Evolutionary conservation across 2,113 vertebrate genomes (phyloP).

Genomic region (Phalacrocorax carbo): DNA sequence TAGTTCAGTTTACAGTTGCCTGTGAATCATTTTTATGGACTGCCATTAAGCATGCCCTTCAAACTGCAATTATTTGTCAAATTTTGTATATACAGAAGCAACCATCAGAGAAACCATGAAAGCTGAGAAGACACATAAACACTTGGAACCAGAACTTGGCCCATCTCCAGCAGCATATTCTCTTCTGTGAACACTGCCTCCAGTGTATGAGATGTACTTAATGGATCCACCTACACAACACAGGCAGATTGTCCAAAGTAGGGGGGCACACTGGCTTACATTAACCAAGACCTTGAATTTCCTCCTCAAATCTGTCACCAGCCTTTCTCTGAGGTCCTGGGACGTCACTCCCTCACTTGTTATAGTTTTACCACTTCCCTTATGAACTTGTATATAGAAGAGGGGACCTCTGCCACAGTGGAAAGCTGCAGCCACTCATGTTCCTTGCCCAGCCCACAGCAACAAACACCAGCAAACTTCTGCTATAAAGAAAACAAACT

Average conservation of each 20-base stretch:
- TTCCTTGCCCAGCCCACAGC: background rate
- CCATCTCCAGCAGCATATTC: background rate
- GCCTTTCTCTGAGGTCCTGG: background rate
- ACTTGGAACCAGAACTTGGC: slow-evolving; percentile 18
- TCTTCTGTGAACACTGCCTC: background rate
- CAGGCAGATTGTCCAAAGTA: background rate
- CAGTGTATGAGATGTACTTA: background rate
- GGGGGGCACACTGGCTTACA: background rate
- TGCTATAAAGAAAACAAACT: background rate
- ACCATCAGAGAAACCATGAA: slow-evolving; percentile 42
- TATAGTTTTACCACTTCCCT: background rate
- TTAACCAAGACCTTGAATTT: background rate
- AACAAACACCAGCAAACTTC: background rate
- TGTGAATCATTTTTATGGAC: slow-evolving; percentile 70
- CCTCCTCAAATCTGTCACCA: background rate
- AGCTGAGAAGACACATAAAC: slow-evolving; percentile 38
- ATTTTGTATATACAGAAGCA: slow-evolving; percentile 44
- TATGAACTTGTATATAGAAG: background rate
- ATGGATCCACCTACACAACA: background rate
- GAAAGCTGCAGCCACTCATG: background rate
- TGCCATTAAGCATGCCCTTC: slow-evolving; percentile 67
- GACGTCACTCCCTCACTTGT: background rate
- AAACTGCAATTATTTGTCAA: slow-evolving; percentile 68
- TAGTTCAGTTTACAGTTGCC: slow-evolving; percentile 58
- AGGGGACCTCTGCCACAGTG: background rate